Evolutionary conservation across 2,113 vertebrate species (phyloP).

Genomic region (Lota lota): DNA sequence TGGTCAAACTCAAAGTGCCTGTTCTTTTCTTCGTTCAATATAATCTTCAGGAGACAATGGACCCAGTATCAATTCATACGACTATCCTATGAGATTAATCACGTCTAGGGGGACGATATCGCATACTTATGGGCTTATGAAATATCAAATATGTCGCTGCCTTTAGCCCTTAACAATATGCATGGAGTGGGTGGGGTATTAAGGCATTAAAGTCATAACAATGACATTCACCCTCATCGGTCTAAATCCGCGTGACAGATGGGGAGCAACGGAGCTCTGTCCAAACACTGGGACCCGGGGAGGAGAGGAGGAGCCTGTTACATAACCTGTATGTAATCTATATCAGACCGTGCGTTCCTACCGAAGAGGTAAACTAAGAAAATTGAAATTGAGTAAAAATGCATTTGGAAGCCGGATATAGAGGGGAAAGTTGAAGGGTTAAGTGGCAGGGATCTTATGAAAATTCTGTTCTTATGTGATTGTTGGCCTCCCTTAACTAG

Average conservation of each 20-base stretch:
- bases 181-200: slow-evolving; percentile 42
- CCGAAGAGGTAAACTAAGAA: no score
- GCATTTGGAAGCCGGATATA: no score
- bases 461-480: no score
- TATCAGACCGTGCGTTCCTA: no score
- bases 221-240: slow-evolving; percentile 59
- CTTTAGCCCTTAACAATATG: slow-evolving; percentile 50
- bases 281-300: slow-evolving; percentile 3
- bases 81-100: slow-evolving; percentile 64
- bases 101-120: slow-evolving; percentile 35
- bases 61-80: slow-evolving; percentile 41
- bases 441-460: no score
- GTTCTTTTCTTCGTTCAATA: slow-evolving; percentile 12
- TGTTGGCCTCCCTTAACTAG: no score
- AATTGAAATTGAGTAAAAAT: no score
- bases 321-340: slow-evolving; percentile 41
- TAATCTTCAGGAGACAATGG: slow-evolving; percentile 41
- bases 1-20: slow-evolving; percentile 5
- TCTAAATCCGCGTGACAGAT: slow-evolving; percentile 68
- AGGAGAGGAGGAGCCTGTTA: slow-evolving; percentile 47
- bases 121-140: slow-evolving; percentile 61
- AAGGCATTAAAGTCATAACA: slow-evolving; percentile 67
- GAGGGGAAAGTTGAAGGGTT: no score
- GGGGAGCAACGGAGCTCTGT: slow-evolving; percentile 35
- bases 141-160: slow-evolving; percentile 63